A percentile compares a stretch with the other conserved stretches of the same genome.
phyloP scores from a whole-genome alignment of 2,113 vertebrate species.

The Oreochromis tanganicae region DNA sequence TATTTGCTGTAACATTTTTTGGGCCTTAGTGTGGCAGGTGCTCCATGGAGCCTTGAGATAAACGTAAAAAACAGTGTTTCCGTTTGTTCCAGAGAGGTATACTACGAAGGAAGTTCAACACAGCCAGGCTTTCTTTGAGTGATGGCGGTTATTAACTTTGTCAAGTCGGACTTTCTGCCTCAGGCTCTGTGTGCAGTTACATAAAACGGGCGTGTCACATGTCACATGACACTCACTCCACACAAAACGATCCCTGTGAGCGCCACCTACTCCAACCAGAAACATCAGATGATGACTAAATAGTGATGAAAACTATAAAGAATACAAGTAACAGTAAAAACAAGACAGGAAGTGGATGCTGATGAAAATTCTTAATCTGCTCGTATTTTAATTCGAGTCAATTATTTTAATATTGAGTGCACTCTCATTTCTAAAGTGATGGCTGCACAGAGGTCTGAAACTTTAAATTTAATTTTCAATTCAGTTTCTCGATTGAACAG shows the following conservation, averaged over 20 bases:
- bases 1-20: not conserved
- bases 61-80: not conserved
- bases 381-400: not conserved
- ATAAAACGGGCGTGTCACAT: not conserved
- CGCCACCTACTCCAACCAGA: not conserved
- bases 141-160: not conserved
- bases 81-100: not conserved
- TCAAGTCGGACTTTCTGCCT: not conserved
- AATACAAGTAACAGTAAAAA: not conserved
- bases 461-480: not conserved
- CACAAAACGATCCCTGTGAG: not conserved
- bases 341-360: not conserved
- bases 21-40: not conserved
- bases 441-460: not conserved
- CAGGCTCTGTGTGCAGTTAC: not conserved
- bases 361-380: not conserved
- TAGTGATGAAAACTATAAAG: not conserved
- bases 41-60: not conserved
- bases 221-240: not conserved
- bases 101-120: not conserved
- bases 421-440: not conserved
- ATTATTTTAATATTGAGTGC: not conserved
- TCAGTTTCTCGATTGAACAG: not conserved
- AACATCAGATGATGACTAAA: not conserved
- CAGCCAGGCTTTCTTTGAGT: not conserved